Base-by-base conservation (phyloP, 2,113 vertebrate species). In the Hemibagrus wyckioides region DNA sequence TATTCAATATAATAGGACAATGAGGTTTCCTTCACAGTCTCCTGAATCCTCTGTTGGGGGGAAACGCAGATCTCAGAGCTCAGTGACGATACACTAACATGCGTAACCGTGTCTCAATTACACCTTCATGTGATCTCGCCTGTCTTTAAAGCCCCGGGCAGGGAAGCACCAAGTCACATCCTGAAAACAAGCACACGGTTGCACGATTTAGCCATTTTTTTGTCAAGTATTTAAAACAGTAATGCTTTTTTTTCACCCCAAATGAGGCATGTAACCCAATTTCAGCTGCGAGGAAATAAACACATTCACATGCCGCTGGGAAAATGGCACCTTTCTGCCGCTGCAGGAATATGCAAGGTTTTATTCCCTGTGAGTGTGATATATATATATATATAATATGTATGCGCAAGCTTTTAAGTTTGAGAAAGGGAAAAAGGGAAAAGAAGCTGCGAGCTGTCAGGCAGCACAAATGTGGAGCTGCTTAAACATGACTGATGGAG, bases 401-500 rank as follows among this genome's bases (percentile, higher is more conserved):
- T n/a, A n/a, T n/a, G n/a, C 56, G 30, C 48, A 84, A 19, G 56
- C 57, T 23, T 84, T 69, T 71, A 19, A 54, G n/a, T n/a, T 59
- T 3, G 6, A 23, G 52, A 25, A 71, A 59, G 54, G 19, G 57
- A 14, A 61, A 25, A 71, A 59, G 54, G 19, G 57, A 14, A 61
- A 65, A 87, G 14, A 39, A 6, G 56, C 39, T 36, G 80, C 6
- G 28, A 50, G 71, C 80, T 25, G 71, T 65, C 71, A 65, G 52
- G 48, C 57, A 39, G 80, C 67, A 82, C 69, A 63, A 76, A 54
- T 3, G 33, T 14, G 19, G 23, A 52, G 80, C 80, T 59, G 56
- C 56, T 83, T 87, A 63, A 76, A 48, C 6, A 13, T 33, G 65
- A 54, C 84, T 65, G 84, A 85, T 52, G 30, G 50, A 39, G 75